Conservation (phyloP, 2,888 invertebrate species). For the Silvanus unidentatus region DNA sequence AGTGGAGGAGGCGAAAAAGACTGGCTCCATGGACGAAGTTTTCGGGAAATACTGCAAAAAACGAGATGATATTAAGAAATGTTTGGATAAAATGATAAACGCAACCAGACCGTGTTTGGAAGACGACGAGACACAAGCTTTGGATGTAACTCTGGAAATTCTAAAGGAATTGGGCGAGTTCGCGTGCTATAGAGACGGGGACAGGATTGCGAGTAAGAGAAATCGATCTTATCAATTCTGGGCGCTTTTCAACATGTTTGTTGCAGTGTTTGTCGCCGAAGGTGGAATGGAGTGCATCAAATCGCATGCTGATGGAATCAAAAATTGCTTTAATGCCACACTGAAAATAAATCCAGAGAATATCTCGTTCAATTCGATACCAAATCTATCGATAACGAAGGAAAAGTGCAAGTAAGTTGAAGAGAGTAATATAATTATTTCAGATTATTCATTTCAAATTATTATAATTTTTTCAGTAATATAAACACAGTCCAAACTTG, state of each 20-base stretch:
- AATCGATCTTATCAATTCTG: too few relatives aligned
- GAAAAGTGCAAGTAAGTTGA: slow-evolving; percentile 52
- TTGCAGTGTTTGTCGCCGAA: slow-evolving; percentile 52
- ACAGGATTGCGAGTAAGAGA: slow-evolving; percentile 52
- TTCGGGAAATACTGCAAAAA: slow-evolving; percentile 52
- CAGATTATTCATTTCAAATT: slow-evolving; percentile 10
- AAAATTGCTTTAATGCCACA: slow-evolving; percentile 60
- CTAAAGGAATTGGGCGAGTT: slow-evolving; percentile 49
- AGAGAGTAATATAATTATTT: slow-evolving; percentile 38
- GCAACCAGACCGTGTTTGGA: slow-evolving; percentile 48
- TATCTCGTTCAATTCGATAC: slow-evolving; percentile 45
- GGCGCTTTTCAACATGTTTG: too few relatives aligned
- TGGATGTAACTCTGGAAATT: slow-evolving; percentile 46
- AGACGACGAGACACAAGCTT: slow-evolving; percentile 43
- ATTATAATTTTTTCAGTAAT: too few relatives aligned
- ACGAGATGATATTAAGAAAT: slow-evolving; percentile 43
- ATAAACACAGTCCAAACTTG: slow-evolving; percentile 52
- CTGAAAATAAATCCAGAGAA: slow-evolving; percentile 48
- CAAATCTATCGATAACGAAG: slow-evolving; percentile 57
- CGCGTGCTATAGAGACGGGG: slow-evolving; percentile 53
- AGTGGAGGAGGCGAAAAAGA: slow-evolving; percentile 49
- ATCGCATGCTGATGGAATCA: slow-evolving; percentile 53
- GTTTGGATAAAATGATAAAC: slow-evolving; percentile 44
- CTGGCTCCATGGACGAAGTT: slow-evolving; percentile 52
- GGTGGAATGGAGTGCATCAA: slow-evolving; percentile 51